These are phyloP conservation scores for Psilopsiagon aymara DNA, from an alignment of 2,113 vertebrate species.

Conservation along the genomic window DNA sequence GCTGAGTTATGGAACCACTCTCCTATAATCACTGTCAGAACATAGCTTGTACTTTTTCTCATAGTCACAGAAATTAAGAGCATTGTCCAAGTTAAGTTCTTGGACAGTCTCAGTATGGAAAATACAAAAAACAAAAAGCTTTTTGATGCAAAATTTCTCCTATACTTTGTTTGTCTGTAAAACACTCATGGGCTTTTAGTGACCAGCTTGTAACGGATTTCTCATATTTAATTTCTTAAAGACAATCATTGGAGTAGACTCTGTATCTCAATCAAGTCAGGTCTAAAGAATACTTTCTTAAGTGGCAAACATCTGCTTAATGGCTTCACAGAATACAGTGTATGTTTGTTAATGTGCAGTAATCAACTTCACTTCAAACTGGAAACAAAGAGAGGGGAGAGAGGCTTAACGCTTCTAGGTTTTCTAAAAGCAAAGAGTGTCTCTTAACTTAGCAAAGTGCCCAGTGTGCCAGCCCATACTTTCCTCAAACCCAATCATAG, in stretches of 20 bases:
- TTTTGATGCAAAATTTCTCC: neutral
- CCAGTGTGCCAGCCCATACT: neutral
- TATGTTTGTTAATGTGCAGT: neutral
- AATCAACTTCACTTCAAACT: neutral
- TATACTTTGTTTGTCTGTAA: neutral
- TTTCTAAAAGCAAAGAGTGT: neutral
- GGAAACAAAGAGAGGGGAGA: neutral
- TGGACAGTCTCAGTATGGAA: neutral
- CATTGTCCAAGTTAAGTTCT: neutral
- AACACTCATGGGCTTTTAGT: neutral
- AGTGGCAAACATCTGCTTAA: neutral
- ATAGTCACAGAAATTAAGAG: neutral
- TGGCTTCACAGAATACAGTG: neutral
- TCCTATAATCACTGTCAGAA: neutral
- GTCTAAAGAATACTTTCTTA: neutral
- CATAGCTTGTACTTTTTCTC: neutral
- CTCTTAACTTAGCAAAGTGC: neutral
- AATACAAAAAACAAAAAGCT: neutral
- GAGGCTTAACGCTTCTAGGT: fast-evolving
- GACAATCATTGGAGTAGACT: neutral
- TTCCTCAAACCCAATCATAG: neutral
- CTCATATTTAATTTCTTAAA: neutral
- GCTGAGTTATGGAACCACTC: neutral
- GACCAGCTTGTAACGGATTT: neutral
- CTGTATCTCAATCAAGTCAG: neutral